Base-by-base conservation (phyloP, 2,113 vertebrate species). In the Numenius arquata region DNA sequence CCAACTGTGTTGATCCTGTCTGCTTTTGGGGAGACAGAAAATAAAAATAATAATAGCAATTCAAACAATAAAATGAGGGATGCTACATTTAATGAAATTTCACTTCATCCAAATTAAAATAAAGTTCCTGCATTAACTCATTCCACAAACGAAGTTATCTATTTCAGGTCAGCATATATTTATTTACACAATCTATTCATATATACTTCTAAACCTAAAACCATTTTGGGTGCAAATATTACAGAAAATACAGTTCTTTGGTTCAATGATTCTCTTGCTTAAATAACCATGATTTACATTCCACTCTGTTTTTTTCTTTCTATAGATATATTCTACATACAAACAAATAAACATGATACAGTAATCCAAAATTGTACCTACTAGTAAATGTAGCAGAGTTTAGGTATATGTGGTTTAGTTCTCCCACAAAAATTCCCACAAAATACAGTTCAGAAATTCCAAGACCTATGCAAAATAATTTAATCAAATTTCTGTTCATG, bases 221-320 rank as follows among this genome's bases (percentile, higher is more conserved):
- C 85, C 78, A 97, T 96, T 97, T 94, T 85, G 52, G 38, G 95
- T 61, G 94, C 95, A 97, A 97, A 96, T 84, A 96, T 85, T 52
- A 72, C 12, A 91, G 38, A 96, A 97, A 92, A 77, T 65, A 93
- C 68, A 97, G 91, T 95, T 94, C 80, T 73, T 95, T 7, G 32
- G 72, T 96, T 91, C 93, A 89, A 14, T n/a, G 61, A 93, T 48
- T 95, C 82, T 96, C 43, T 85, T 93, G 38, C 70, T 94, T 87
- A 95, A 97, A 94, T 38, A 55, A 73, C 58, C 34, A 65, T 61
- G 65, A 94, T 85, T 95, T 91, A 93, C 90, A 92, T 90, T 80
- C 55, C 85, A 90, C 62, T 47, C 41, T 38, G n/a, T 52, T n/a
- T 78, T 93, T 59, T 38, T 62, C 68, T 65, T 55, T 53, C 15